These are phyloP conservation scores for Pogonocichla stellata DNA, from an alignment of 2,113 vertebrate genomes.

Conservation along the genomic window DNA sequence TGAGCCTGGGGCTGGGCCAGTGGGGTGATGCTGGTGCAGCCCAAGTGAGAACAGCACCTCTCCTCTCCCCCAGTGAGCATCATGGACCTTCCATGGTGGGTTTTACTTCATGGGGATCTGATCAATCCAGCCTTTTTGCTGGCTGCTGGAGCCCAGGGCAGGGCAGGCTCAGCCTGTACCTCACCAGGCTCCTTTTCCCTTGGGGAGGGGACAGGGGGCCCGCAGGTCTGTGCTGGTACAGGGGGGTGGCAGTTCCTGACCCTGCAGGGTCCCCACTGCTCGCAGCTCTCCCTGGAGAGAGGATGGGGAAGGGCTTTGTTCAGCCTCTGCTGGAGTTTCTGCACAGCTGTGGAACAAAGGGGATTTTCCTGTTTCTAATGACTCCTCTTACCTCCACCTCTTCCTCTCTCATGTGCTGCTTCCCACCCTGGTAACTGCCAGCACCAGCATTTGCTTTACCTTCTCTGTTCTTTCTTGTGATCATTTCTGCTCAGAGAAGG, in stretches of 20 bases:
- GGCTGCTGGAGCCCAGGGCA: background rate
- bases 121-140: accelerated
- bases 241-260: background rate
- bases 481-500: background rate
- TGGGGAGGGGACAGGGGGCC: background rate
- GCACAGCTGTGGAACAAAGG: background rate
- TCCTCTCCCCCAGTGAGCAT: accelerated
- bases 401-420: background rate
- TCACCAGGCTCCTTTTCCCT: background rate
- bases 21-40: background rate
- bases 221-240: accelerated
- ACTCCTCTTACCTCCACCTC: background rate
- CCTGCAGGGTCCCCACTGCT: background rate
- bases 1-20: background rate
- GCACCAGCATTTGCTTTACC: background rate
- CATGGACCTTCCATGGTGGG: accelerated
- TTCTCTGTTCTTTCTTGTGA: background rate
- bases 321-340: background rate
- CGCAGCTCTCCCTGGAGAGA: accelerated
- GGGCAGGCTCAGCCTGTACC: background rate
- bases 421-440: background rate
- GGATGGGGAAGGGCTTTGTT: background rate
- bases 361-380: background rate
- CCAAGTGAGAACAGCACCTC: accelerated
- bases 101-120: background rate